Conservation (phyloP, 2,888 invertebrate genomes). For the Drosophila setosimentum region DNA sequence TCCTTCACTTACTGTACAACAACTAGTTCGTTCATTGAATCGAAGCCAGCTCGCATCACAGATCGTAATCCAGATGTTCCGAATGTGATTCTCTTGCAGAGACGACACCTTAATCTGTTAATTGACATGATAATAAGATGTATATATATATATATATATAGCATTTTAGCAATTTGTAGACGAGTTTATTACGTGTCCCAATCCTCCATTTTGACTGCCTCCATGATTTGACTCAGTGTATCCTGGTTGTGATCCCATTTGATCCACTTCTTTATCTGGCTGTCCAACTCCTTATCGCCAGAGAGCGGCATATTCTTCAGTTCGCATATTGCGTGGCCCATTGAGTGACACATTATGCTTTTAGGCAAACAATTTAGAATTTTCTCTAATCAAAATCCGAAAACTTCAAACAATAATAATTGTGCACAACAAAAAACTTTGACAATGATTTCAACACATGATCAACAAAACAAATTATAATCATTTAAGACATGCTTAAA, state of each 20-base stretch:
- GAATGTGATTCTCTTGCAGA: constrained; percentile 91
- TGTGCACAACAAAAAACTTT: constrained; percentile 7
- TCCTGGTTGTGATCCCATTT: constrained; percentile 90
- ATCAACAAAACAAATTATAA: neutral
- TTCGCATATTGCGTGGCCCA: constrained; percentile 57
- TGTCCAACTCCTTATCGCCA: constrained; percentile 86
- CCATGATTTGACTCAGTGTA: constrained; percentile 88
- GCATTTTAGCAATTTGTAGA: neutral
- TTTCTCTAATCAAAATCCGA: neutral
- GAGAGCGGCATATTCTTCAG: constrained; percentile 61
- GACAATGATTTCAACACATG: constrained; percentile 26
- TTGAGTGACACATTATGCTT: constrained; percentile 43
- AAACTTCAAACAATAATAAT: neutral
- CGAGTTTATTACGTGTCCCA: constrained; percentile 79
- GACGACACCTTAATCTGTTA: constrained; percentile 87
- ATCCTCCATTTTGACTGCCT: constrained; percentile 87
- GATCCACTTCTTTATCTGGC: constrained; percentile 90
- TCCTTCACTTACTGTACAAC: constrained; percentile 89
- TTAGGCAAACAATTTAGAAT: constrained; percentile 27
- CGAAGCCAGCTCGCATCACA: constrained; percentile 96
- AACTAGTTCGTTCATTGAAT: constrained; percentile 98
- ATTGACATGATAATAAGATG: neutral
- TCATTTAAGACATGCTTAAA: neutral
- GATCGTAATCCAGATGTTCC: constrained; percentile 98
- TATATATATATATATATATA: neutral